These are phyloP conservation scores for Triplophysa dalaica DNA, from an alignment of 2,113 vertebrate species.

Conservation along the genomic window DNA sequence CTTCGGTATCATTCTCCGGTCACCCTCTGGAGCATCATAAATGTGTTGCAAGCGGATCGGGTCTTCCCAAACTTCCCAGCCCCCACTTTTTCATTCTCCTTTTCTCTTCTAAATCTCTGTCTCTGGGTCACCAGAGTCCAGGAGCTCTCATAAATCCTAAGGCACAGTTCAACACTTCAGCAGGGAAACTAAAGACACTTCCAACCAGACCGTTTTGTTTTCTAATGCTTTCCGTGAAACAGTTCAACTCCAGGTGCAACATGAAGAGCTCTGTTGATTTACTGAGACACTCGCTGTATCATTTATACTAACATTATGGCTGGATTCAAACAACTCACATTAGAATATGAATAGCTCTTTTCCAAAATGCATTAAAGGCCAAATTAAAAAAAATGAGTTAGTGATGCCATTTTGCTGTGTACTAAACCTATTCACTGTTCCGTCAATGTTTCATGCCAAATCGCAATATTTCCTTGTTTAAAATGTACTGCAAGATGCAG, in stretches of 20 bases:
- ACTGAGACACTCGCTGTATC: slow-evolving; percentile 44
- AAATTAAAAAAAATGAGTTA: no score
- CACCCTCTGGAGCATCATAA: slow-evolving; percentile 52
- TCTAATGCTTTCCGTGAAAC: slow-evolving; percentile 36
- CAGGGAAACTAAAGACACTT: slow-evolving; percentile 45
- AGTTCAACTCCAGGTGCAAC: slow-evolving; percentile 26
- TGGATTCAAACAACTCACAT: slow-evolving; percentile 25
- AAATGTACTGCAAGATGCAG: no score
- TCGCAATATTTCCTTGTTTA: no score
- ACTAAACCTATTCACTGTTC: no score
- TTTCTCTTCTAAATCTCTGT: slow-evolving; percentile 28
- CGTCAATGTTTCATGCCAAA: no score
- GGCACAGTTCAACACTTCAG: slow-evolving; percentile 52
- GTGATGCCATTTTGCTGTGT: no score
- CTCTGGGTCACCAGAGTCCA: slow-evolving; percentile 31
- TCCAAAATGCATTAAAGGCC: no score
- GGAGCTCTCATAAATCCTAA: slow-evolving; percentile 59
- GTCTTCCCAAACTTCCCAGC: background rate
- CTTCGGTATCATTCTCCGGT: background rate
- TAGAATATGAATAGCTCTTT: no score
- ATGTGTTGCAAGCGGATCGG: slow-evolving; percentile 51
- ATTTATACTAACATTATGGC: slow-evolving; percentile 38
- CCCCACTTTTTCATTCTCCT: slow-evolving; percentile 1
- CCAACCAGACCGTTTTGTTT: slow-evolving; percentile 46
- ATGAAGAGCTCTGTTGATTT: slow-evolving; percentile 41